Evolutionary conservation across 2,113 vertebrate genomes (phyloP).

Genomic region (Lepus timidus): DNA sequence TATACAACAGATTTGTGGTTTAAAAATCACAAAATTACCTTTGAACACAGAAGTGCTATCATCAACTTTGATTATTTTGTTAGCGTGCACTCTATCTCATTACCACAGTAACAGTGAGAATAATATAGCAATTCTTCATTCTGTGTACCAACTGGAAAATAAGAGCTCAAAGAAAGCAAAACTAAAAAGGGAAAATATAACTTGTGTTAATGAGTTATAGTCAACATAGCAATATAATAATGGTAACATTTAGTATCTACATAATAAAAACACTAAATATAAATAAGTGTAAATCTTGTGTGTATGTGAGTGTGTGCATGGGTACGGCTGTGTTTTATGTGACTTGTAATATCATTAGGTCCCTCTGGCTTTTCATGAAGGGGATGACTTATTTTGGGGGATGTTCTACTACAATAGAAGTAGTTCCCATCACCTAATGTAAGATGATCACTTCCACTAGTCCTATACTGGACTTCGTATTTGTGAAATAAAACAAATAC

Average conservation of each 20-base stretch:
- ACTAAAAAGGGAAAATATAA: not conserved
- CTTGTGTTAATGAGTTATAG: not conserved
- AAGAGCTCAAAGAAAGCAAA: not conserved
- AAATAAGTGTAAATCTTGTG: not conserved
- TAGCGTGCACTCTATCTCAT: not conserved
- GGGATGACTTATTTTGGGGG: not conserved
- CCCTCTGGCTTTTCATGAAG: not conserved
- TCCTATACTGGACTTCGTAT: not conserved
- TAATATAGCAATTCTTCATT: not conserved
- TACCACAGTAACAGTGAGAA: not conserved
- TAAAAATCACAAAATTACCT: slow-evolving; percentile 21
- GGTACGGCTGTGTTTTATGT: not conserved
- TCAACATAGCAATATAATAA: not conserved
- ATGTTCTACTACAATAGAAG: not conserved
- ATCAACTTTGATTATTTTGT: not conserved
- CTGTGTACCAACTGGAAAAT: not conserved
- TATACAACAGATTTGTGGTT: not conserved
- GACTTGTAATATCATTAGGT: not conserved
- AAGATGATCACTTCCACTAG: not conserved
- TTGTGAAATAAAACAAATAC: not conserved
- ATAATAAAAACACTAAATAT: not conserved
- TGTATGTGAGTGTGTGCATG: not conserved
- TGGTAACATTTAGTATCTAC: slow-evolving; percentile 28
- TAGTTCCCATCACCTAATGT: not conserved
- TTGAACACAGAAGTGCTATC: not conserved